Evolutionary conservation across 2,113 vertebrate species (phyloP).

Genomic region (Lucifuga dentata): DNA sequence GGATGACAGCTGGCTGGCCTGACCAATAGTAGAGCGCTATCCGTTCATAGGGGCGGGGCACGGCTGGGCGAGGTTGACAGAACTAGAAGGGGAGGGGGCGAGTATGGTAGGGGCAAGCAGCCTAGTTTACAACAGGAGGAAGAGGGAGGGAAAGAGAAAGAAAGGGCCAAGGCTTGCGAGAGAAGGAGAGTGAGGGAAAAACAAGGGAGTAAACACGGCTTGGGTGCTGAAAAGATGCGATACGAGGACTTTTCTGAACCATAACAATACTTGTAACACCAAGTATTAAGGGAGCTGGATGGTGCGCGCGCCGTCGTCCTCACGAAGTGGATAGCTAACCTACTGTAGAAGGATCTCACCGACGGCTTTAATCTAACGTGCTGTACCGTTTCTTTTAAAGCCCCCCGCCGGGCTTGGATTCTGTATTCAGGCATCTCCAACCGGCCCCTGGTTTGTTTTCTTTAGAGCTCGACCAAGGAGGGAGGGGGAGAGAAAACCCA

Average conservation of each 20-base stretch:
- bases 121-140: conserved; percentile 83
- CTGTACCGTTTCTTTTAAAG: conserved; percentile 33
- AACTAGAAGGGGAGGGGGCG: conserved; percentile 70
- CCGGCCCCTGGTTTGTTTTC: conserved; percentile 12
- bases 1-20: conserved; percentile 45
- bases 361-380: conserved; percentile 42
- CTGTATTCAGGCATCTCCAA: conserved; percentile 27
- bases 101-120: conserved; percentile 69
- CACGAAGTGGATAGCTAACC: conserved; percentile 80
- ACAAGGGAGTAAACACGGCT: conserved; percentile 55
- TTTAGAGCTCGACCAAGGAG: conserved; percentile 21
- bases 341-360: conserved; percentile 70
- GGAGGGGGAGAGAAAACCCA: conserved; percentile 27
- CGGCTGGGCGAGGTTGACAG: conserved; percentile 86
- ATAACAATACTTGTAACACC: conserved; percentile 36
- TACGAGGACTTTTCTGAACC: conserved; percentile 55
- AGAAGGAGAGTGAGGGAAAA: conserved; percentile 41
- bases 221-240: conserved; percentile 48
- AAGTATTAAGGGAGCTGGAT: conserved; percentile 40
- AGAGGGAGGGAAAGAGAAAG: conserved; percentile 77
- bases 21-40: conserved; percentile 66
- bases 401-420: conserved; percentile 14
- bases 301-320: conserved; percentile 58
- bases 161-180: conserved; percentile 61
- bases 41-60: conserved; percentile 69